Evolutionary conservation across 2,113 vertebrate species (phyloP).

Genomic region (Caranx melampygus): DNA sequence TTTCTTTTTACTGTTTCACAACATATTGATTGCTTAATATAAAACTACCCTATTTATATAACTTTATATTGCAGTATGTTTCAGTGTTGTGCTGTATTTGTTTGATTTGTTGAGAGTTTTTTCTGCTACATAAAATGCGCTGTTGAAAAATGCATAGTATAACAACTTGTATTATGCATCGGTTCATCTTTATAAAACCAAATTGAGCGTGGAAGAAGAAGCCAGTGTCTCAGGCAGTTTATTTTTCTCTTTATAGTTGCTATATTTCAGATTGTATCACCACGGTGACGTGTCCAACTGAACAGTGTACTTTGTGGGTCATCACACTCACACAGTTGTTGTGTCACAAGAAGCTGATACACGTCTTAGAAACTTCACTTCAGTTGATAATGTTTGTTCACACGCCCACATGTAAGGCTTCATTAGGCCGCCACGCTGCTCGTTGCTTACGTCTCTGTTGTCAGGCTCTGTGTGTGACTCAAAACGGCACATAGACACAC

Average conservation of each 20-base stretch:
- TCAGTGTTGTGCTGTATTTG: background rate
- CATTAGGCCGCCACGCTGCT: conserved; percentile 46
- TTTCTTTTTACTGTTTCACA: background rate
- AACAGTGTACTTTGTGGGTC: background rate
- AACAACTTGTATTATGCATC: too few species aligned
- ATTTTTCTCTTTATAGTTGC: background rate
- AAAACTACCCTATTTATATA: background rate
- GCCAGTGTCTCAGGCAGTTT: background rate
- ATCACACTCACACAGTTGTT: background rate
- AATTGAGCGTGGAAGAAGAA: background rate
- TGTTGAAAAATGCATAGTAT: background rate
- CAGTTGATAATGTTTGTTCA: conserved; percentile 28
- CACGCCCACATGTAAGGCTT: conserved; percentile 36
- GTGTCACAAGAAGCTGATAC: conserved; percentile 23
- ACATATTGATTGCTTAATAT: background rate
- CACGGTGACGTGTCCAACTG: background rate
- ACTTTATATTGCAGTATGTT: background rate
- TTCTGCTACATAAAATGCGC: background rate
- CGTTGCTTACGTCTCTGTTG: conserved; percentile 31
- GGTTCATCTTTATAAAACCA: background rate
- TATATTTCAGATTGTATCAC: background rate
- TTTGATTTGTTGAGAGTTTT: background rate
- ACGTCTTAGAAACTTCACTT: background rate
- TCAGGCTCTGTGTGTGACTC: conserved; percentile 42
- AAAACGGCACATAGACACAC: conserved; percentile 16